phyloP scores from a whole-genome alignment of 2,113 vertebrate genomes.

The Triplophysa rosa region DNA sequence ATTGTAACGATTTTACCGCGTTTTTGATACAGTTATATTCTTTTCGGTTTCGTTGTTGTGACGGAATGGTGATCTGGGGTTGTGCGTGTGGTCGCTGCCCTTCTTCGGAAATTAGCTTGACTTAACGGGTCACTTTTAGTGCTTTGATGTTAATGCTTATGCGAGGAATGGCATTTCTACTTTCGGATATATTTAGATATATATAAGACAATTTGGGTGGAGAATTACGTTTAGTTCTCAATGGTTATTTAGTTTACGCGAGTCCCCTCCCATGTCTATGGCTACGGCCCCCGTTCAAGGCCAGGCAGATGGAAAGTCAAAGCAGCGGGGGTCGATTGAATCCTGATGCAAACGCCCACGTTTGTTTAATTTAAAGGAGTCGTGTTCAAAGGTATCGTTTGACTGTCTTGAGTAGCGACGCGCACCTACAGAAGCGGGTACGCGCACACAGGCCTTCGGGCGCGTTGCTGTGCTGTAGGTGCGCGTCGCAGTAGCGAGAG shows the following conservation, averaged over 20 bases:
- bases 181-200: not conserved
- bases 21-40: not conserved
- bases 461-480: conserved; percentile 4
- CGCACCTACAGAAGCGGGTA: not conserved
- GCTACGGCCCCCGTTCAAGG: conserved; percentile 26
- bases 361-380: not conserved
- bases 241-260: not conserved
- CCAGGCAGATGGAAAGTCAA: conserved; percentile 21
- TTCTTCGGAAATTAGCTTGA: not conserved
- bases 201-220: not conserved
- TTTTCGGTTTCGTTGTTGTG: not conserved
- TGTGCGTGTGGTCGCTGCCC: conserved; percentile 21
- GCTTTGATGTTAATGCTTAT: not conserved
- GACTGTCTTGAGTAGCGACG: not conserved
- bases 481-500: conserved; percentile 26
- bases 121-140: not conserved
- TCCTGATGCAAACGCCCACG: not conserved
- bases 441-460: not conserved
- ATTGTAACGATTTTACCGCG: not conserved
- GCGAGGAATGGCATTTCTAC: not conserved
- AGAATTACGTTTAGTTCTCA: not conserved
- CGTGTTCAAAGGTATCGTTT: not conserved
- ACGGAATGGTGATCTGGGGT: conserved; percentile 5
- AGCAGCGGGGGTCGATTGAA: not conserved
- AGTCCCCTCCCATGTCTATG: conserved; percentile 18